Percentiles rank a stretch among this genome's conserved stretches.
Conservation (phyloP, 2,113 vertebrate genomes). For the Helogale parvula region DNA sequence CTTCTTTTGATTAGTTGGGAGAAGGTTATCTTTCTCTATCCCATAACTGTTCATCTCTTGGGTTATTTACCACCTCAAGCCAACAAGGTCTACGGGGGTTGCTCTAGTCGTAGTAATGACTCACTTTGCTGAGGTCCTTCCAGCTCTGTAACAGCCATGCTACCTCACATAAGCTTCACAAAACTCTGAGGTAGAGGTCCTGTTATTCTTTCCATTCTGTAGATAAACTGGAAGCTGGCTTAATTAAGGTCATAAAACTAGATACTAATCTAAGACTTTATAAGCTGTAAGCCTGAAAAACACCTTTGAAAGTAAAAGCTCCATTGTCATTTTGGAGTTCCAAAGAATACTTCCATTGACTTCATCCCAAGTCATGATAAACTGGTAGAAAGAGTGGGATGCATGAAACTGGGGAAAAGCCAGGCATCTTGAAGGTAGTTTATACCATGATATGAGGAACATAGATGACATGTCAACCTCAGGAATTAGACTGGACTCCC, state of each 20-base stretch:
- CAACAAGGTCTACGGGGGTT: background rate
- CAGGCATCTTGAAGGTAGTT: background rate
- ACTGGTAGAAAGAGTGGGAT: background rate
- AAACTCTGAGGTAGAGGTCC: background rate
- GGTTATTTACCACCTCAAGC: background rate
- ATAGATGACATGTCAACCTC: background rate
- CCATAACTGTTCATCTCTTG: background rate
- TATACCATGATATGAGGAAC: background rate
- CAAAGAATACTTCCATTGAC: background rate
- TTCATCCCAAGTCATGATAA: background rate
- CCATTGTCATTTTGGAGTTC: background rate
- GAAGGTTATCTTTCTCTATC: background rate
- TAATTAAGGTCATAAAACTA: background rate
- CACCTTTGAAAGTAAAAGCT: background rate
- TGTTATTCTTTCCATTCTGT: background rate
- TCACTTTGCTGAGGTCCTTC: background rate
- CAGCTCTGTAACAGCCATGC: background rate
- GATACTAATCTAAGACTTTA: background rate
- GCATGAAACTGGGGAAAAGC: background rate
- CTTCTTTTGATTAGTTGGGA: background rate
- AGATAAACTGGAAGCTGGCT: background rate
- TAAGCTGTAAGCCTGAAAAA: background rate
- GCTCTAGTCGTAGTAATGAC: background rate
- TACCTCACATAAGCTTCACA: background rate
- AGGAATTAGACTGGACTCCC: background rate